Conservation (phyloP, 2,888 invertebrate species). For the Amphiduros pacificus region DNA sequence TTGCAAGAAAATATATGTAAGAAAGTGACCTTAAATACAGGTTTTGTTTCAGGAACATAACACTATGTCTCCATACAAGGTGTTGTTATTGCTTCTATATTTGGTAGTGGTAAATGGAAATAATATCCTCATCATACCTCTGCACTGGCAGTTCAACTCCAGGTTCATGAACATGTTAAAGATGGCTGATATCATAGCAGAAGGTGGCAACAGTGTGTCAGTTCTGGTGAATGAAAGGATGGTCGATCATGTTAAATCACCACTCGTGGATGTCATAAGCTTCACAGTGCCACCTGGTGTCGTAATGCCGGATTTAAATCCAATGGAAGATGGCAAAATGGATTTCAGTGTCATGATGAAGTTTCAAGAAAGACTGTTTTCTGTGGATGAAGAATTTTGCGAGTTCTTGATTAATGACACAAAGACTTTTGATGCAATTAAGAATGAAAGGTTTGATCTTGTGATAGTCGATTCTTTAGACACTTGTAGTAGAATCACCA, state of each 20-base stretch:
- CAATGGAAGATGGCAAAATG: no score
- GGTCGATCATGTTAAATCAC: no score
- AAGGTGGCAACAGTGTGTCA: slow-evolving; percentile 5
- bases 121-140: slow-evolving; percentile 1
- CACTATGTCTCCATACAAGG: no score
- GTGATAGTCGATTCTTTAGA: slow-evolving; percentile 6
- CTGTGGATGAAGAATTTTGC: not conserved
- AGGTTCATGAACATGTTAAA: slow-evolving; percentile 5
- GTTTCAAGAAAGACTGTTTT: not conserved
- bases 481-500: not conserved
- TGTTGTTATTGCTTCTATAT: no score
- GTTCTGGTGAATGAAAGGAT: not conserved
- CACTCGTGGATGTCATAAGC: not conserved
- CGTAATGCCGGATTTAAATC: no score
- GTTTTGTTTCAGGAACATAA: no score
- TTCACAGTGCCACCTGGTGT: not conserved
- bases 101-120: not conserved
- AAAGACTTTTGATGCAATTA: not conserved
- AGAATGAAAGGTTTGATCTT: not conserved
- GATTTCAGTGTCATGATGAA: no score
- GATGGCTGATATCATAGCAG: slow-evolving; percentile 2
- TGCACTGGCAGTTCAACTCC: not conserved
- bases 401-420: not conserved
- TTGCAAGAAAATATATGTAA: no score
- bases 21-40: no score